Evolutionary conservation across 2,888 invertebrate genomes (phyloP), one percentile per base, ranked within the genome.

Genomic region (Pharmacophagus antenor): DNA sequence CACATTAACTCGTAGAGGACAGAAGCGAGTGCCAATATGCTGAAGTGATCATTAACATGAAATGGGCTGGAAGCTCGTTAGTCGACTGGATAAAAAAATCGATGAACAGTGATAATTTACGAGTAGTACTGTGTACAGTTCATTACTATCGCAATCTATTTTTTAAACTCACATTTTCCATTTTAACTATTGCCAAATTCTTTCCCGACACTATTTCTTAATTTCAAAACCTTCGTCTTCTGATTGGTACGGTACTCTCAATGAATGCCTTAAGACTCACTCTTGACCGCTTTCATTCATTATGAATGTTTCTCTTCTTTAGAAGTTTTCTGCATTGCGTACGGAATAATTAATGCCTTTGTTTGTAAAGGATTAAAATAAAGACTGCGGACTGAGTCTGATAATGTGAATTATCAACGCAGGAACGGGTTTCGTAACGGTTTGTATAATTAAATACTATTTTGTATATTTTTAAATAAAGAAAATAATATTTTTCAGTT

Each of bases 351-450:
- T 66, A 68, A 64, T 64, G 58, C 61, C 59, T 62, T 54, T 64
- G 69, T 69, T 69, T 61, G 63, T 63, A 59, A 57, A 66, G 64
- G 69, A 69, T 69, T 67, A 65, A 61, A 58, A 18, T 57, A 65
- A 52, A 64, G 55, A 63, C 62, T 63, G 63, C 62, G 62, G 51
- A 52, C 48, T 27, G 48, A 61, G 46, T 56, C 61, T 63, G 63
- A 65, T 61, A 66, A 58, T 55, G 54, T 52, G 53, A 57, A 60
- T 60, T 57, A 15, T 46, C 42, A 54, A 59, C 46, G 50, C 53
- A 21, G 47, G 50, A 60, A 50, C 37, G 57, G 56, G 62, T 61
- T 62, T 62, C 58, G 51, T 51, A 51, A 47, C 46, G n/a, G n/a
- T n/a, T n/a, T n/a, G n/a, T n/a, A n/a, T n/a, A n/a, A n/a, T n/a